Evolutionary conservation across 2,113 vertebrate genomes (phyloP).

Genomic region (Bos indicus): DNA sequence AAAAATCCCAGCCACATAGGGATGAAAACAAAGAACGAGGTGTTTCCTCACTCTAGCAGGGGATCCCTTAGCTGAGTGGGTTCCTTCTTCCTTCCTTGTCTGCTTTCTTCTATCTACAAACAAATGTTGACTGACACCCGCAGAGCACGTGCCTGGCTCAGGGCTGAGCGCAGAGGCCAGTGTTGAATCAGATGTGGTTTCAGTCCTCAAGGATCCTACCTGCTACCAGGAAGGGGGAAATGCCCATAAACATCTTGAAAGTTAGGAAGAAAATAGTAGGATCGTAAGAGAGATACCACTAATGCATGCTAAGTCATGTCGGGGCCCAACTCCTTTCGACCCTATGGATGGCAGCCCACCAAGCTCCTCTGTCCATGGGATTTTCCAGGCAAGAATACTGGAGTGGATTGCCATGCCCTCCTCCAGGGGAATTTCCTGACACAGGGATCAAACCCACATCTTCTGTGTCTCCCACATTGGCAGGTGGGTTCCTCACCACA

Average conservation of each 20-base stretch:
- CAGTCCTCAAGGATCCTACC: neutral
- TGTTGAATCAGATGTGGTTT: neutral
- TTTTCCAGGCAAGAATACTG: neutral
- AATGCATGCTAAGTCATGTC: neutral
- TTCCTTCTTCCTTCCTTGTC: neutral
- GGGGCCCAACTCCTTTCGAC: neutral
- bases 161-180: neutral
- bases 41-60: neutral
- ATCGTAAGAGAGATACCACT: neutral
- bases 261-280: neutral
- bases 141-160: accelerated
- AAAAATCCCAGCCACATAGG: neutral
- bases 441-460: neutral
- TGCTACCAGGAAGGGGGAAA: neutral
- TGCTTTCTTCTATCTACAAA: neutral
- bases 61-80: neutral
- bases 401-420: neutral
- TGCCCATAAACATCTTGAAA: neutral
- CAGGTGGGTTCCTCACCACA: neutral
- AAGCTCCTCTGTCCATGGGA: neutral
- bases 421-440: neutral
- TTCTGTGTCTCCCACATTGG: neutral
- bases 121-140: neutral
- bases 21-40: neutral
- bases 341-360: neutral